A percentile compares a stretch with the other conserved stretches of the same genome.
phyloP scores from a whole-genome alignment of 2,888 invertebrate species.

The Pollenia griseotomentosa region DNA sequence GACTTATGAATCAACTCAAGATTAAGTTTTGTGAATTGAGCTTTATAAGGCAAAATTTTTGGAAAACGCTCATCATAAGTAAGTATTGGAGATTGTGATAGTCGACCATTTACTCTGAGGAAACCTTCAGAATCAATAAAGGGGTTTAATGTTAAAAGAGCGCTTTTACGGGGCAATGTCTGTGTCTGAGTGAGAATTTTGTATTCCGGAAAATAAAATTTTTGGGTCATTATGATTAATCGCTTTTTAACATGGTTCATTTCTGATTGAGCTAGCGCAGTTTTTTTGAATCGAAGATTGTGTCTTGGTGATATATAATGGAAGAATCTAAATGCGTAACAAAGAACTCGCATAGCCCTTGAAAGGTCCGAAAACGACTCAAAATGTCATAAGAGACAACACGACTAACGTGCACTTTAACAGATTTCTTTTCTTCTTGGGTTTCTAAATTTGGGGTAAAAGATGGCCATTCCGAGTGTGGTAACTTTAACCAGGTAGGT shows the following conservation, averaged over 20 bases:
- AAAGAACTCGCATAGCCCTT: not conserved
- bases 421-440: not conserved
- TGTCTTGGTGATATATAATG: not conserved
- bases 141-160: constrained; percentile 23
- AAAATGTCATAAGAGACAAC: not conserved
- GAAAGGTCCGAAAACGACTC: not conserved
- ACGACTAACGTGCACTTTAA: not conserved
- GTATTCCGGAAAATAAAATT: not conserved
- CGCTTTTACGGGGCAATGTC: constrained; percentile 10
- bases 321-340: not conserved
- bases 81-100: not conserved
- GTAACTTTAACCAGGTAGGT: not conserved
- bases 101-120: constrained; percentile 15
- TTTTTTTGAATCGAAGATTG: too few relatives aligned
- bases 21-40: not conserved
- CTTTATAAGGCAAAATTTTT: constrained; percentile 13
- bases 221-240: not conserved
- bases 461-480: not conserved
- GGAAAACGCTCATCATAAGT: constrained; percentile 23
- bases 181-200: not conserved
- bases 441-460: not conserved
- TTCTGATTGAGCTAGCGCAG: not conserved
- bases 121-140: constrained; percentile 8
- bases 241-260: not conserved
- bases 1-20: not conserved